phyloP scores from a whole-genome alignment of 2,113 vertebrate species.

The Actenoides lindsayi region DNA sequence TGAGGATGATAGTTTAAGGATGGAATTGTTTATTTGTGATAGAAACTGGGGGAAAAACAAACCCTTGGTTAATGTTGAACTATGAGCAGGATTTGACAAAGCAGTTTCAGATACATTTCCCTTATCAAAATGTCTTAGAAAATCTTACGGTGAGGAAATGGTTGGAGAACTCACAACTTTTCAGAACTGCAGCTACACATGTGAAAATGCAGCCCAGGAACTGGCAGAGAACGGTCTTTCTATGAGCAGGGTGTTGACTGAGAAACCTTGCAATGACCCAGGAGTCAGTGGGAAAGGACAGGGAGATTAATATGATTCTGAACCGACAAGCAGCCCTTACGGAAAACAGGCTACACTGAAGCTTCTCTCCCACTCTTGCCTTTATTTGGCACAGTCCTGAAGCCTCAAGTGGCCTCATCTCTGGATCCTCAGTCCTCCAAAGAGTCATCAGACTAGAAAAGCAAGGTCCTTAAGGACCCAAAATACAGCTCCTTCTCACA shows the following conservation, averaged over 20 bases:
- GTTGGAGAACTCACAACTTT: slow-evolving; percentile 14
- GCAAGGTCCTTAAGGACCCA: background rate
- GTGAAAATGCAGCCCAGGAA: background rate
- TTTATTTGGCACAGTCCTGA: background rate
- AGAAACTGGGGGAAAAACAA: background rate
- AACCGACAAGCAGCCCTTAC: background rate
- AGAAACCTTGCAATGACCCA: slow-evolving; percentile 43
- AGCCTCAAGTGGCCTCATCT: background rate
- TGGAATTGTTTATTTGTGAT: slow-evolving; percentile 1
- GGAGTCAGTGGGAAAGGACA: background rate
- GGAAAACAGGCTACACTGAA: background rate
- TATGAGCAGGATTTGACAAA: background rate
- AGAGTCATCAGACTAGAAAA: background rate
- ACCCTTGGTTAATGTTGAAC: background rate
- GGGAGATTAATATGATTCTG: slow-evolving; percentile 10
- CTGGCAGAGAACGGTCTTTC: background rate
- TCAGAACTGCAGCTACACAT: background rate
- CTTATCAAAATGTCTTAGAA: slow-evolving; percentile 49
- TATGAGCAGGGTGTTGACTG: background rate
- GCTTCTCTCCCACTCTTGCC: slow-evolving; percentile 10
- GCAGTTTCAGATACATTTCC: background rate
- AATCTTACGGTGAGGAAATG: slow-evolving; percentile 30
- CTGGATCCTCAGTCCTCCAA: background rate
- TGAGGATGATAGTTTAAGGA: background rate
- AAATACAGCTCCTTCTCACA: background rate